These are phyloP conservation scores for Peromyscus maniculatus DNA, from an alignment of 2,113 vertebrate species.

Conservation along the genomic window DNA sequence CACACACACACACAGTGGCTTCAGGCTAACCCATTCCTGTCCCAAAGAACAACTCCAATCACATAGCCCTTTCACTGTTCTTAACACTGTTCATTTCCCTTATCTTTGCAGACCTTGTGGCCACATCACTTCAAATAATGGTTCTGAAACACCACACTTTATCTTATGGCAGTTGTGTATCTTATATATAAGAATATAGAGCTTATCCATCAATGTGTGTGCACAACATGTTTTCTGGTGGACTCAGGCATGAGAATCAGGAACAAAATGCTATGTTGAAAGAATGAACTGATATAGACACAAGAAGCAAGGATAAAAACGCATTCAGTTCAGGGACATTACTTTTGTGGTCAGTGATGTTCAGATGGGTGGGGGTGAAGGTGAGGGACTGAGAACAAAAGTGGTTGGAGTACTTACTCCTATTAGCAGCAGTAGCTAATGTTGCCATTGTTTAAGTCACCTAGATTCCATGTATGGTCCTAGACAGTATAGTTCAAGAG, in stretches of 20 bases:
- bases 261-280: not conserved
- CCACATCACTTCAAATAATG: not conserved
- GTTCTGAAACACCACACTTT: not conserved
- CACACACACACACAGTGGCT: not conserved
- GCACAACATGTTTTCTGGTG: not conserved
- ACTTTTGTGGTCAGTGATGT: not conserved
- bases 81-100: not conserved
- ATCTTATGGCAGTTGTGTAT: not conserved
- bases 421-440: not conserved
- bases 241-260: not conserved
- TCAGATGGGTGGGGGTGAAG: not conserved
- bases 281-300: not conserved
- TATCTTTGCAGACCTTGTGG: not conserved
- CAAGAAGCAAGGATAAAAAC: not conserved
- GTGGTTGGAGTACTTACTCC: not conserved
- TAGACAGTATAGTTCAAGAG: not conserved
- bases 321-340: not conserved
- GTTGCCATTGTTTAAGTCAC: not conserved
- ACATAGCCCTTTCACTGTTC: not conserved
- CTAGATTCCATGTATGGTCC: not conserved
- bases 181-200: too few species aligned
- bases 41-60: not conserved
- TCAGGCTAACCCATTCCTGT: not conserved
- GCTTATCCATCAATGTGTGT: not conserved
- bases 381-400: not conserved